Percentiles rank a stretch among this genome's conserved stretches.
Evolutionary conservation across 53 echinoderm and acorn worm species (phyloP).

Genomic region (Echinometra lucunter): DNA sequence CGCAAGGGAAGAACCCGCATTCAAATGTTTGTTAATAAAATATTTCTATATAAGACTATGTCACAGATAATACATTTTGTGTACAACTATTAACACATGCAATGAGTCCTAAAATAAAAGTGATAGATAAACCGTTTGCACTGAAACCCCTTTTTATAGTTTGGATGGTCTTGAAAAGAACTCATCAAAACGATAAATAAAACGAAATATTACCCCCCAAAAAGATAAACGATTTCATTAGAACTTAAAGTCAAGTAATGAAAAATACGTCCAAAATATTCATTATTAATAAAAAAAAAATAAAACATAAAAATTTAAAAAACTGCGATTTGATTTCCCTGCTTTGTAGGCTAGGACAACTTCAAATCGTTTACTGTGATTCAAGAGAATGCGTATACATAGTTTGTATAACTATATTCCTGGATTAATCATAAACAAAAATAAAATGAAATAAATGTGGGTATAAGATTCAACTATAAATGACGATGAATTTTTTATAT

Average conservation of each 20-base stretch:
- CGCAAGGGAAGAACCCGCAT: not conserved
- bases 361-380: too few relatives aligned
- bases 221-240: too few relatives aligned
- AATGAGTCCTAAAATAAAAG: not conserved
- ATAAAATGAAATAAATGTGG: too few relatives aligned
- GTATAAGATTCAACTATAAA: too few relatives aligned
- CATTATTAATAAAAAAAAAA: too few relatives aligned
- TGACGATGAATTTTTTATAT: not conserved
- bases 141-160: not conserved
- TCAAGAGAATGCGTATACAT: not conserved
- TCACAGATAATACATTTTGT: not conserved
- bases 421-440: not conserved
- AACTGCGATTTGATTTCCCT: too few relatives aligned
- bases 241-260: too few relatives aligned
- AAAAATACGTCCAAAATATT: too few relatives aligned
- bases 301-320: too few relatives aligned
- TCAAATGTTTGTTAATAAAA: not conserved
- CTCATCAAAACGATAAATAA: not conserved
- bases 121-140: not conserved
- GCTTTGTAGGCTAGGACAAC: too few relatives aligned
- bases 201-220: not conserved
- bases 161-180: not conserved
- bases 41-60: slow-evolving; percentile 7
- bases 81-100: not conserved
- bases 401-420: not conserved